phyloP scores from a whole-genome alignment of 2,113 vertebrate species.

The Phalacrocorax brasilianus region DNA sequence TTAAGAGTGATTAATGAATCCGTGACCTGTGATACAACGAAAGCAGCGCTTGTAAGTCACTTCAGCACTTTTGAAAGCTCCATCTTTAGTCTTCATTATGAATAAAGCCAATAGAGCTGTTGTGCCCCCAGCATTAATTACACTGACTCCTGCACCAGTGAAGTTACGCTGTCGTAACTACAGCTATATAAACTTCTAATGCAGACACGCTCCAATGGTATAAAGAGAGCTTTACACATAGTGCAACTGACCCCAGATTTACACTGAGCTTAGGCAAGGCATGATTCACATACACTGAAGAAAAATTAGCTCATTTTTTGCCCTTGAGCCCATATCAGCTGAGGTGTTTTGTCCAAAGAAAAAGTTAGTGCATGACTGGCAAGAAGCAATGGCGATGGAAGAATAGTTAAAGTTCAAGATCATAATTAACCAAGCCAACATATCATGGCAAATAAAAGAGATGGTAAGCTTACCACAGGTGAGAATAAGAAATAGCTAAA shows the following conservation, averaged over 20 bases:
- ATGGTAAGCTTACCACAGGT: not conserved
- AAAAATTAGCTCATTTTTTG: not conserved
- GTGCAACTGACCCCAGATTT: not conserved
- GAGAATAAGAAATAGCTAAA: not conserved
- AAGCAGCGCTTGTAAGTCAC: not conserved
- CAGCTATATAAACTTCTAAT: conserved; percentile 17
- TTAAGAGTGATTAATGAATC: conserved; percentile 46
- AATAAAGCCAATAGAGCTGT: not conserved
- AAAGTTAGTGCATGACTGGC: not conserved
- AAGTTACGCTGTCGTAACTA: conserved; percentile 1
- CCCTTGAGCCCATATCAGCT: not conserved
- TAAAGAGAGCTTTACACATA: not conserved
- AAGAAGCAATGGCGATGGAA: not conserved
- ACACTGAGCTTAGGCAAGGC: not conserved
- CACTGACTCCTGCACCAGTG: not conserved
- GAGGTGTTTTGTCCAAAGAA: not conserved
- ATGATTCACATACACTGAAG: not conserved
- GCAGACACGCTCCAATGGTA: not conserved
- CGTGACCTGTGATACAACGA: not conserved
- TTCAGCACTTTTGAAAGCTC: conserved; percentile 31
- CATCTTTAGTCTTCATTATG: conserved; percentile 53
- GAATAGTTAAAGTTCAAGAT: not conserved
- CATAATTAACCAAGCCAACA: not conserved
- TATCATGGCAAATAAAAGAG: not conserved
- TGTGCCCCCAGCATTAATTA: not conserved